Conservation (phyloP, 2,797 vertebrate species). For the Acanthis flammea region DNA sequence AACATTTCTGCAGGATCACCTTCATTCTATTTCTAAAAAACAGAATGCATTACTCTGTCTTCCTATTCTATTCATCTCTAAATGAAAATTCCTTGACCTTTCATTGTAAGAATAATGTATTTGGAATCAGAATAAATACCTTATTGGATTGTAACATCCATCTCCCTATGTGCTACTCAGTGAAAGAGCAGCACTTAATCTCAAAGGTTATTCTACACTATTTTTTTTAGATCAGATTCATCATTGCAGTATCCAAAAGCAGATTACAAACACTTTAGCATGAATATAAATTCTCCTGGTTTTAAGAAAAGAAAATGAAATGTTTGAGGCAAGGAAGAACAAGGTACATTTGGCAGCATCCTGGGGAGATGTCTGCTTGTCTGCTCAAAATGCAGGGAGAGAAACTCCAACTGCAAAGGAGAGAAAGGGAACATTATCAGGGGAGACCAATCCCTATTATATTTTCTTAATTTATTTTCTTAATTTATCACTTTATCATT, state of each 20-base stretch:
- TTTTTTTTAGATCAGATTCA: neutral
- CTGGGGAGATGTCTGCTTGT: neutral
- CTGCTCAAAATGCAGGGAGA: neutral
- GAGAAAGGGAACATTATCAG: neutral
- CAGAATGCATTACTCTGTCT: neutral
- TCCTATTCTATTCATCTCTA: neutral
- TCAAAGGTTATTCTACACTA: neutral
- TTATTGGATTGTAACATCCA: neutral
- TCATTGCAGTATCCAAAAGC: neutral
- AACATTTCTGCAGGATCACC: neutral
- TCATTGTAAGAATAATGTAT: neutral
- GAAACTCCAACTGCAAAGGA: neutral
- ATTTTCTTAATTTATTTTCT: neutral
- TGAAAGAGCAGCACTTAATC: neutral
- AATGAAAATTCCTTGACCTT: neutral
- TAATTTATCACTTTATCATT: neutral
- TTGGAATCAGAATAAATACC: neutral
- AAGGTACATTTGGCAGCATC: neutral
- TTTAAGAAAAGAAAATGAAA: neutral
- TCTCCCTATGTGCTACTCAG: neutral
- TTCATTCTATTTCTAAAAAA: neutral
- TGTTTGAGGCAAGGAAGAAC: neutral
- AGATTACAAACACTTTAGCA: neutral
- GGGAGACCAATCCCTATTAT: neutral
- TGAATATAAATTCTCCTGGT: neutral